phyloP scores from a whole-genome alignment of 30 jellyfish, hydroid and myxozoan genomes.

The Chironex yamaguchii region DNA sequence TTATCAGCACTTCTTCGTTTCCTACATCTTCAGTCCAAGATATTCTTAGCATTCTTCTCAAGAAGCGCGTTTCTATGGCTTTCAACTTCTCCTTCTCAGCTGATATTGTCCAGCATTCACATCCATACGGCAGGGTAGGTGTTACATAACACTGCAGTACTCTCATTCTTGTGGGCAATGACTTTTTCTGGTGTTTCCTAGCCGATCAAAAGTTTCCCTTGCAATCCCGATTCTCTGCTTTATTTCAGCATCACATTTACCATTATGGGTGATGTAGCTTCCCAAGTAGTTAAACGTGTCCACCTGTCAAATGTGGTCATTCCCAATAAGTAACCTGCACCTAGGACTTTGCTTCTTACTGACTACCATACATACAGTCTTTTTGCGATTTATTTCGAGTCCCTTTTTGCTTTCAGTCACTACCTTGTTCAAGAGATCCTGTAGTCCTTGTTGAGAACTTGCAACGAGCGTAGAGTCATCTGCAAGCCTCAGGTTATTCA shows the following conservation, averaged over 20 bases:
- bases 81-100: neutral
- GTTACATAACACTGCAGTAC: constrained; percentile 5
- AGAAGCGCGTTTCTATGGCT: constrained; percentile 1
- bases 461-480: constrained; percentile 14
- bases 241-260: neutral
- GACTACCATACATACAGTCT: constrained; percentile 3
- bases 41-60: constrained; percentile 1
- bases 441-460: neutral
- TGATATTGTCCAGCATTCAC: constrained; percentile 18
- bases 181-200: neutral
- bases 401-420: constrained; percentile 15
- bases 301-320: neutral
- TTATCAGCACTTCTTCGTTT: neutral
- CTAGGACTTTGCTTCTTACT: neutral
- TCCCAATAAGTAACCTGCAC: neutral
- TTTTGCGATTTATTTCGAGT: constrained; percentile 1
- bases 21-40: neutral
- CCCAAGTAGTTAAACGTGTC: constrained; percentile 2
- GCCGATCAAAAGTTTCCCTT: neutral
- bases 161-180: constrained; percentile 1
- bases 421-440: constrained; percentile 16
- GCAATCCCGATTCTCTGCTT: constrained; percentile 1
- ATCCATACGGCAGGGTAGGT: constrained; percentile 3
- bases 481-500: neutral
- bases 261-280: neutral